Base-by-base conservation (phyloP, 2,888 invertebrate species). In the Yponomeuta malinellus region DNA sequence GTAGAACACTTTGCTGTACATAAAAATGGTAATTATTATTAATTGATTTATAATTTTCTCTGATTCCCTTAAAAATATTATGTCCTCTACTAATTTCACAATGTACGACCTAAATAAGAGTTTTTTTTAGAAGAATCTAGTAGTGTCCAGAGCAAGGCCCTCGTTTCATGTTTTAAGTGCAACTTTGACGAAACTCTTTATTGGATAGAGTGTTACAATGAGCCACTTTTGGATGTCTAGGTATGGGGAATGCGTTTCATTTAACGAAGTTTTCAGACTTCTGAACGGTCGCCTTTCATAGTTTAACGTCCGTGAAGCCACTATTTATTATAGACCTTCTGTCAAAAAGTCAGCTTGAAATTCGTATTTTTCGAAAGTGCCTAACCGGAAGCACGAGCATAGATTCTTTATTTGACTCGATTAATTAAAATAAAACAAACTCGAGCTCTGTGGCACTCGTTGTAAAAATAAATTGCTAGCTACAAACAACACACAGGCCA, bases 101-200 rank as follows among this genome's bases (percentile, higher is more conserved):
- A 23, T 1, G 23, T 23, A 23, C 23, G 23, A 23, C 23, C 23
- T 23, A 23, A 23, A 23, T 23, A 23, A 23, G 0, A 23, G 23
- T 23, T 23, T 23, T 23, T 23, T 23, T 23, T 23, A 23, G 23
- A 23, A 59, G 4, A 15, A 43, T 8, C 9, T 43, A 59, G 5
- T 15, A 12, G 1, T 2, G 3, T 59, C 15, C 52, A 59, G 52
- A 15, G 52, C 52, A 59, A 59, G 12, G 52, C 15, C 52, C 52
- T 8, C 52, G 52, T 59, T 59, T 59, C 81, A 83, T 82, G 85
- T 85, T 59, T 87, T 86, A 80, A 87, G 83, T 83, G 82, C 77
- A 84, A 86, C 85, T 86, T 81, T 81, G 78, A 84, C 85, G 81
- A 87, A 87, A 87, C 82, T 78, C 81, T 81, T 78, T 74, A 52